Base-by-base conservation (phyloP, 2,113 vertebrate genomes). In the Mastomys natalensis region DNA sequence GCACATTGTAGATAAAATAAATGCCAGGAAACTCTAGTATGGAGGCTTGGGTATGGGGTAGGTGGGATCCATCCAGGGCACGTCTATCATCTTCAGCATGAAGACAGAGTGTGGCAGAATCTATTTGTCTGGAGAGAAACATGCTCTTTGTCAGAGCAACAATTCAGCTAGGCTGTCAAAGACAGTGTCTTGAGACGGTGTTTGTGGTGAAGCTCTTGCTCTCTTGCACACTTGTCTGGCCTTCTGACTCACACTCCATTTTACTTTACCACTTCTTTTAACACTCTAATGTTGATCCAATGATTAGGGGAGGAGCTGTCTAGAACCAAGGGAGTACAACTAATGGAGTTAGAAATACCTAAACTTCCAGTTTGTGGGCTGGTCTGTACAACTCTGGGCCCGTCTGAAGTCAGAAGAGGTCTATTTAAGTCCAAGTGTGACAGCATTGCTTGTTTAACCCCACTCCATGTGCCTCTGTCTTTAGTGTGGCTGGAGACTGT, bases 171-270 rank as follows among this genome's bases (percentile, higher is more conserved):
- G 16, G 34, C 43, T 73, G 1, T 87, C 85, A 91, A 94, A 81
- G 51, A 72, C 37, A n/a, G 77, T 37, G 53, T 87, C 85, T 48
- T 1, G 66, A 45, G 51, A 64, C 16, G 10, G 37, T 31, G 37
- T 55, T 86, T 40, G 1, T 51, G 89, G 88, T 86, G 85, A 74
- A 53, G 24, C 0, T 5, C 7, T 19, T 43, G 45, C 37, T 85
- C 3, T 86, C 70, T 85, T n/a, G 17, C 9, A 73, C 87, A 93
- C 95, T 92, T 97, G 60, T 89, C 77, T 92, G 21, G 64, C 9
- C 1, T 62, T 78, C 4, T n/a, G 31, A 45, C 66, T 91, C 87
- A 97, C 81, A 73, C 81, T 9, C 89, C 72, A 8, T 51, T 5
- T n/a, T n/a, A 8, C 16, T 40, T n/a, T 72, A 19, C 70, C 37